Percentiles rank a stretch among this genome's conserved stretches.
These are phyloP conservation scores for Sinocyclocheilus anshuiensis DNA, from an alignment of 2,113 vertebrate species.

Conservation along the genomic window DNA sequence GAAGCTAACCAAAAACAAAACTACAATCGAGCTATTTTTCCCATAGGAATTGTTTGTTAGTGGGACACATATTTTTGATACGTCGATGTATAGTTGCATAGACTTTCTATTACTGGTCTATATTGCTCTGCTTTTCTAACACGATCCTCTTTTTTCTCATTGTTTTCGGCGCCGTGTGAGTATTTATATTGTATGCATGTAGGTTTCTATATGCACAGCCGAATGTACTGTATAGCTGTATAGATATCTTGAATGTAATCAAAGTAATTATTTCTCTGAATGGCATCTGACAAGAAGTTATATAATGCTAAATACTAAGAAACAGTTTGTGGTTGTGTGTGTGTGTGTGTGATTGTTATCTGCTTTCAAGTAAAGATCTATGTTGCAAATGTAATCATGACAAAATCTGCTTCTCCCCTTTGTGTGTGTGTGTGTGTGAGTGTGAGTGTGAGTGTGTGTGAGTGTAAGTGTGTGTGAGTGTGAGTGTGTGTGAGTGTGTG, in stretches of 20 bases:
- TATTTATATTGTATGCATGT: constrained; percentile 47
- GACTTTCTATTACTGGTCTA: neutral
- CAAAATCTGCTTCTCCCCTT: constrained; percentile 18
- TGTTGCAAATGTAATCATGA: constrained; percentile 25
- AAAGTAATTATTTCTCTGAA: constrained; percentile 51
- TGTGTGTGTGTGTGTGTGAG: neutral
- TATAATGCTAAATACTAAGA: constrained; percentile 55
- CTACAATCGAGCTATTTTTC: neutral
- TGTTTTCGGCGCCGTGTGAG: constrained; percentile 24
- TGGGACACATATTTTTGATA: neutral
- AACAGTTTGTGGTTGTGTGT: constrained; percentile 18
- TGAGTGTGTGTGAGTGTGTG: neutral
- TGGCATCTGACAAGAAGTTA: constrained; percentile 22
- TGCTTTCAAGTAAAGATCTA: constrained; percentile 16
- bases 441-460: neutral
- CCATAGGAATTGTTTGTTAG: neutral
- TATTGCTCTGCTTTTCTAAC: neutral
- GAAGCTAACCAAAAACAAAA: constrained; percentile 6
- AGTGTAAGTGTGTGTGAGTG: neutral
- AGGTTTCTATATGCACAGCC: neutral
- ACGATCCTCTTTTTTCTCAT: neutral
- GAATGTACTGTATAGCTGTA: constrained; percentile 21
- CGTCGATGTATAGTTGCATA: constrained; percentile 2
- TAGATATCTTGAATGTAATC: constrained; percentile 53
- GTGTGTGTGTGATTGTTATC: constrained; percentile 28